Base-by-base conservation (phyloP, 2,113 vertebrate genomes). In the Andinoacara biseriatus region DNA sequence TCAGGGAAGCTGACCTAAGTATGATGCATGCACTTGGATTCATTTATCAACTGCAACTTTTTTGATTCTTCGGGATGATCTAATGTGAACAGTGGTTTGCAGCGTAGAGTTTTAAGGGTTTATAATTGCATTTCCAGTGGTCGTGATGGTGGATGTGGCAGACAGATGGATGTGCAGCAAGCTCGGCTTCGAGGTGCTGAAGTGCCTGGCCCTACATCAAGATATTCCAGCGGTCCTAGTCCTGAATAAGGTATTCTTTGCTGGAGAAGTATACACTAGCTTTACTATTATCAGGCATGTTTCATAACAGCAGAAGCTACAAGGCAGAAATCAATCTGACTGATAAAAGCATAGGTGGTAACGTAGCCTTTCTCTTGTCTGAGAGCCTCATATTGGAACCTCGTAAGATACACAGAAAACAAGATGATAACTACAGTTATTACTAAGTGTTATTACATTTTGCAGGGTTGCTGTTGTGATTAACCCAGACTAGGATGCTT, bases 1-100 rank as follows among this genome's bases (percentile, higher is more conserved):
- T 98, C 91, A 95, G 96, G 85, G 95, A 94, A 52, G 98, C 97
- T 0, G 96, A 99, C 89, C 84, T 99, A 74, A 95, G 98, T 99
- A 96, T 33, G 80, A 79, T 7, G 18, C 26, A 4, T 61, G 54
- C 40, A 60, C 49, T 69, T 26, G 58, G 26, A 56, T 52, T 22
- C 11, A 29, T 69, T 75, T 22, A 33, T 76, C 22, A 58, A 20
- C 31, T 22, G 1, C 5, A 74, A 56, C 56, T 7, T 15, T 86
- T 56, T 17, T 38, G 24, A 20, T 57, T 17, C 29, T 52, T 79
- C 56, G 9, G 18, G 29, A 13, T 18, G n/a, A 61, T 74, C 57
- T 31, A 58, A 74, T 4, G 17, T 7, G 4, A 18, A 81, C 22
- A 63, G 40, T n/a, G 26, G n/a, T 75, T 20, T 13, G 33, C 24